Base-by-base conservation (phyloP, 1,140 invertebrate genomes). In the Papilio dardanus region DNA sequence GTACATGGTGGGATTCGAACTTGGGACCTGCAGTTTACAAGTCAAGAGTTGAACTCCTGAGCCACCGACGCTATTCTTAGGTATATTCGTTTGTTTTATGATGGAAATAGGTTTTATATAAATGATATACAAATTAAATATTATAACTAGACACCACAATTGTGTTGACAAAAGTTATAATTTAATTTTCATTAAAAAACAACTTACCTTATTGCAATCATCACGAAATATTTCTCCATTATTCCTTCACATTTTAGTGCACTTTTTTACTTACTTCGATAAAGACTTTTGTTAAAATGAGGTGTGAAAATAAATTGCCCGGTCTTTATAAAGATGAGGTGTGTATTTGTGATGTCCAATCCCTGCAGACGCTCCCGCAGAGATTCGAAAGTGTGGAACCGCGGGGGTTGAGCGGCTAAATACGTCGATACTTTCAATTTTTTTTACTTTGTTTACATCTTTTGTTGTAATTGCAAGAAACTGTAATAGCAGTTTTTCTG, bases 291-390 rank as follows among this genome's bases (percentile, higher is more conserved):
- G 40, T 50, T 54, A 16, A 66, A 83, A 81, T 86, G 81, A 71
- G 40, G 71, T 35, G 62, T 75, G 33, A 75, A 50, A 40, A 37
- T 46, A 73, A 54, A 73, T 76, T 40, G 24, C 71, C 50, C n/a
- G n/a, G 77, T 78, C 65, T 82, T 84, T 88, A 86, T 88, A 87
- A 82, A 54, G 62, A 71, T 75, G 75, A 79, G 77, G 77, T 80
- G 78, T 77, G 74, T 87, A 87, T 86, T 86, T 85, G 50, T 83
- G 78, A 76, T 71, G 71, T 65, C 33, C n/a, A 67, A 74, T 33
- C 65, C 28, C 42, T 58, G 71, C 42, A 73, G 67, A 37, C 77
- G 58, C 84, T 73, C 87, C 87, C 87, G 83, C 85, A 76, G 79
- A 84, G 87, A 79, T 76, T 24, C 75, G 67, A 54, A 67, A 71